Conservation (phyloP, 2,888 invertebrate species). For the Netelia virgata region DNA sequence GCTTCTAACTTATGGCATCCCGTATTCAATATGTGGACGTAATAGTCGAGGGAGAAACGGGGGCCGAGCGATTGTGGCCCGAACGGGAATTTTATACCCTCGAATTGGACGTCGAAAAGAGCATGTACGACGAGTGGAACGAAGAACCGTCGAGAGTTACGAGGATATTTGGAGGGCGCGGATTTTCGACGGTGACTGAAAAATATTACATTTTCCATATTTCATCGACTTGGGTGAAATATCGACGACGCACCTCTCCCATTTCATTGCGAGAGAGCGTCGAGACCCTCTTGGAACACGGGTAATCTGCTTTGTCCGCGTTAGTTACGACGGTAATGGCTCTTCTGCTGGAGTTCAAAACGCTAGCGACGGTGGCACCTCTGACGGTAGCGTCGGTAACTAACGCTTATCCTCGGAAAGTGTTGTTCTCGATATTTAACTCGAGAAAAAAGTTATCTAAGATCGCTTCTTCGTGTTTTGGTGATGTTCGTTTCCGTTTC, state of each 20-base stretch:
- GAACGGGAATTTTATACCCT: slow-evolving; percentile 42
- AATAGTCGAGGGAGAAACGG: slow-evolving; percentile 36
- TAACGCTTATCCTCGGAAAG: background rate
- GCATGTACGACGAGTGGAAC: background rate
- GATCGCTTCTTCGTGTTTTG: background rate
- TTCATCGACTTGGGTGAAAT: background rate
- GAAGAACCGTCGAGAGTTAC: slow-evolving; percentile 10
- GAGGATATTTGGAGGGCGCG: background rate
- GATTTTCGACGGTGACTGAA: background rate
- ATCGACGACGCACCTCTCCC: too few species aligned
- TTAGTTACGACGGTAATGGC: too few species aligned
- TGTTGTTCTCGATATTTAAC: background rate
- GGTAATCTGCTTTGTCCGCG: background rate
- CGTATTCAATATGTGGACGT: slow-evolving; percentile 78
- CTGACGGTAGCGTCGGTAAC: background rate
- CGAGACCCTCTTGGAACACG: background rate
- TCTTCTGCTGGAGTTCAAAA: too few species aligned
- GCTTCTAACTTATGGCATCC: slow-evolving; percentile 78
- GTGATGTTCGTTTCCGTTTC: background rate
- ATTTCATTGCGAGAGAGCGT: too few species aligned
- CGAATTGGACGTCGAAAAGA: slow-evolving; percentile 20
- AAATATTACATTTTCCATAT: slow-evolving; percentile 1
- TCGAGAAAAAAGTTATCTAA: background rate
- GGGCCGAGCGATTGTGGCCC: slow-evolving; percentile 39
- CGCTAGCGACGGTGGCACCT: too few species aligned